These are phyloP conservation scores for Oikopleura albicans DNA, from an alignment of 23 tunicate species.

Conservation along the genomic window DNA sequence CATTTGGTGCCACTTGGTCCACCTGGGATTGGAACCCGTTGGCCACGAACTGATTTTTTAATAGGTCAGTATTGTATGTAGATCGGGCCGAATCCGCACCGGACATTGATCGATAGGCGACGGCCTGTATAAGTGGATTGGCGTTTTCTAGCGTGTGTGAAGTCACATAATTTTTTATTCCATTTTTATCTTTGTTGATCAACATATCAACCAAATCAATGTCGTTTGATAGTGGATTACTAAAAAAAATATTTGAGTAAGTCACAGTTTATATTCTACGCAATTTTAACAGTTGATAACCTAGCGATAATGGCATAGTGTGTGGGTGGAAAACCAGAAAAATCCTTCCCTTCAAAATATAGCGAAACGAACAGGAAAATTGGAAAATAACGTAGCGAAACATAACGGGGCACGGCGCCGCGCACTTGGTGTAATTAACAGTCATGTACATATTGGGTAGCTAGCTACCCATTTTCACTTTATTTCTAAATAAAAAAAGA, in stretches of 20 bases:
- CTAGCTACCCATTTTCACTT: no score
- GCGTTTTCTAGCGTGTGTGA: not conserved
- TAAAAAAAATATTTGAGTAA: not conserved
- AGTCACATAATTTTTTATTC: not conserved
- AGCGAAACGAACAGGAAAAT: no score
- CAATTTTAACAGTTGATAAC: no score
- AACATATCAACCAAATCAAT: not conserved
- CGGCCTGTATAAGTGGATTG: not conserved
- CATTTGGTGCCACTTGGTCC: constrained; percentile 11
- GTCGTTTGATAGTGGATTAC: not conserved
- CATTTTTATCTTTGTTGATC: not conserved
- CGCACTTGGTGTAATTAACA: no score
- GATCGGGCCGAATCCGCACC: not conserved
- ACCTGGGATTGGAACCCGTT: not conserved
- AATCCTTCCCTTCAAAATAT: no score
- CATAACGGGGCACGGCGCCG: no score
- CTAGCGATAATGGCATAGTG: no score
- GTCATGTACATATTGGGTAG: no score
- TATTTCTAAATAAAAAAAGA: no score
- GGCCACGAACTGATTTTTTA: not conserved
- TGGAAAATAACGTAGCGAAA: no score
- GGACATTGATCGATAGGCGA: not conserved
- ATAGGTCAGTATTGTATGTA: not conserved
- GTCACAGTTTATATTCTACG: not conserved
- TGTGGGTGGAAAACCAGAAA: no score